Conservation (phyloP, 2,113 vertebrate species). For the Hippocampus abdominalis region DNA sequence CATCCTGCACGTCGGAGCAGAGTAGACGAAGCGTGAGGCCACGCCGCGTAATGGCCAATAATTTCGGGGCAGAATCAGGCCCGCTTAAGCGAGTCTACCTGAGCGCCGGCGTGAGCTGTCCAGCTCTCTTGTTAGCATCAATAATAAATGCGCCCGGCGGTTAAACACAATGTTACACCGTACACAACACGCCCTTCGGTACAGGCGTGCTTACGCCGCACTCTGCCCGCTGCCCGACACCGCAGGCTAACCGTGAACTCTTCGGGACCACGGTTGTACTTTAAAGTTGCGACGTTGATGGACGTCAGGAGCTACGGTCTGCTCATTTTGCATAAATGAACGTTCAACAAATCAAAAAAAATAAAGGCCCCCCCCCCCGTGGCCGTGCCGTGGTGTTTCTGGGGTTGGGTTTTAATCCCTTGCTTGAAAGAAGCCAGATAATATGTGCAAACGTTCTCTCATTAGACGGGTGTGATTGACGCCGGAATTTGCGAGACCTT, state of each 20-base stretch:
- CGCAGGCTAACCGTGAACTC: conserved; percentile 7
- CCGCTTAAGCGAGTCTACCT: conserved; percentile 26
- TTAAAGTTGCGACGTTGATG: background rate
- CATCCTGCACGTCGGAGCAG: conserved; percentile 32
- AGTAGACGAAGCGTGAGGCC: conserved; percentile 13
- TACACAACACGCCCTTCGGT: conserved; percentile 15
- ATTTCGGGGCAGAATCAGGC: conserved; percentile 1
- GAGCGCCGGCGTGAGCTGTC: conserved; percentile 12
- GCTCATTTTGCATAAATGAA: too few relatives aligned
- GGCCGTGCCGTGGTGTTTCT: background rate
- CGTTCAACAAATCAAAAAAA: too few relatives aligned
- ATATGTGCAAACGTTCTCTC: background rate
- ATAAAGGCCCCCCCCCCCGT: background rate
- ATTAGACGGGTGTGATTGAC: background rate
- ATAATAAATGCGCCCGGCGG: conserved; percentile 54
- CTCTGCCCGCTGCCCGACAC: background rate
- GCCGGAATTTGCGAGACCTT: background rate
- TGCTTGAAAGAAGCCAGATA: background rate
- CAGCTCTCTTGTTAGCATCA: conserved; percentile 38
- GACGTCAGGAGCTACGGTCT: too few relatives aligned
- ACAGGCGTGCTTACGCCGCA: conserved; percentile 4
- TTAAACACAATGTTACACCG: conserved; percentile 40
- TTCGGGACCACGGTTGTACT: background rate
- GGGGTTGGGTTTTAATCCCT: background rate
- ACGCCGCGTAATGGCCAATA: background rate